Evolutionary conservation across 2,113 vertebrate species (phyloP), one percentile per base, ranked within the genome.

Genomic region (Monopterus albus): DNA sequence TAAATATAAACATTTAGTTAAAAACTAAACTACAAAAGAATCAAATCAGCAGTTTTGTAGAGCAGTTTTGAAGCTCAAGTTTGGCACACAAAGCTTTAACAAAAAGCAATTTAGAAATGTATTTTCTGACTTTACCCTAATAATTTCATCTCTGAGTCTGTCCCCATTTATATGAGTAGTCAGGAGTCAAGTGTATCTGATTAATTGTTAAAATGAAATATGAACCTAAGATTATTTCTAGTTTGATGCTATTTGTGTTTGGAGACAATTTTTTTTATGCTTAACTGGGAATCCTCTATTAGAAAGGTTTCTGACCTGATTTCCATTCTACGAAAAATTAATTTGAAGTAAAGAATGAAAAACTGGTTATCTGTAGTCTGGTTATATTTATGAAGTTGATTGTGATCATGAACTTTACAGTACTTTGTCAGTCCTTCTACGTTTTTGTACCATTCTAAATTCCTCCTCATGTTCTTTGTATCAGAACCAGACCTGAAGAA

Each of bases 401-500:
- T 49, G 58, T 20, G 50, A 57, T 58, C 36, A 31, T 73, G 56
- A 61, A 42, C 20, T 56, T 47, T 46, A 17, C 45, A 47, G 21
- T 7, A 18, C 51, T 18, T 56, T 43, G 17, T 57, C 56, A 39
- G 10, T 31, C 25, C 1, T 36, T 4, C 26, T 49, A 52, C 59
- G 0, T 47, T 62, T 20, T 23, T 60, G 9, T 36, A 35, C n/a
- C 43, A 6, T 61, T 5, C 40, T 50, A 28, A 72, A 66, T 52
- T 63, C 29, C 49, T 45, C 43, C 51, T 68, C 3, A 5, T 79
- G 53, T 21, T 18, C 10, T 18, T 6, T 55, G 1, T 61, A 21
- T 42, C 80, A 99, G 98, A 99, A 70, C 95, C 98, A 0, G 97
- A 98, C 81, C 90, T 99, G 49, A 98, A 98, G 91, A 98, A 98